Conservation (phyloP, 2,888 invertebrate species). For the Petrolisthes cinctipes region DNA sequence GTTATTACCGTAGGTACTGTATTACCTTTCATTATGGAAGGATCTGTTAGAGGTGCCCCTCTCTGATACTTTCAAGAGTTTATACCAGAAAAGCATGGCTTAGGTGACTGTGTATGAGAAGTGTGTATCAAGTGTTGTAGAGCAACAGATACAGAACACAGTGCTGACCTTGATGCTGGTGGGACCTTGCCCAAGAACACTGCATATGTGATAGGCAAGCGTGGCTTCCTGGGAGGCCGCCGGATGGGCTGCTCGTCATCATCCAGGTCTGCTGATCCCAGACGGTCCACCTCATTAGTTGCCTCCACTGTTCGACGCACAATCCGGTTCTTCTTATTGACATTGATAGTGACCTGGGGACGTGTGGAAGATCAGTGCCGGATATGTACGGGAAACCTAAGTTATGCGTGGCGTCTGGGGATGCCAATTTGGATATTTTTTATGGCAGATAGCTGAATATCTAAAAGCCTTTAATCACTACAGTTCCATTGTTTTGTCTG, state of each 20-base stretch:
- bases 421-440: too few relatives aligned
- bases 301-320: slow-evolving; percentile 61
- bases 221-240: slow-evolving; percentile 25
- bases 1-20: too few relatives aligned
- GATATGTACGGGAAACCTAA: too few relatives aligned
- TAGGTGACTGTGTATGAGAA: not conserved
- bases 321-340: slow-evolving; percentile 62
- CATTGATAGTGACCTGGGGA: slow-evolving; percentile 60
- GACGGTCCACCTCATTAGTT: slow-evolving; percentile 53
- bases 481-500: too few relatives aligned
- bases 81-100: not conserved
- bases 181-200: slow-evolving; percentile 62
- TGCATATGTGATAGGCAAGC: slow-evolving; percentile 50
- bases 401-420: too few relatives aligned
- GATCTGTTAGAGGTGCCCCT: too few relatives aligned
- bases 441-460: too few relatives aligned
- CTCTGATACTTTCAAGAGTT: too few relatives aligned
- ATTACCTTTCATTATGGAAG: too few relatives aligned
- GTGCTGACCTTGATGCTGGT: slow-evolving; percentile 49
- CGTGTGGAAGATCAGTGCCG: not conserved
- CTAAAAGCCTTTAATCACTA: too few relatives aligned
- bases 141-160: not conserved
- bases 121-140: not conserved
- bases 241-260: slow-evolving; percentile 28
- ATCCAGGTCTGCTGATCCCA: slow-evolving; percentile 49